Conservation (phyloP, 2,113 vertebrate species). For the Columbina picui region DNA sequence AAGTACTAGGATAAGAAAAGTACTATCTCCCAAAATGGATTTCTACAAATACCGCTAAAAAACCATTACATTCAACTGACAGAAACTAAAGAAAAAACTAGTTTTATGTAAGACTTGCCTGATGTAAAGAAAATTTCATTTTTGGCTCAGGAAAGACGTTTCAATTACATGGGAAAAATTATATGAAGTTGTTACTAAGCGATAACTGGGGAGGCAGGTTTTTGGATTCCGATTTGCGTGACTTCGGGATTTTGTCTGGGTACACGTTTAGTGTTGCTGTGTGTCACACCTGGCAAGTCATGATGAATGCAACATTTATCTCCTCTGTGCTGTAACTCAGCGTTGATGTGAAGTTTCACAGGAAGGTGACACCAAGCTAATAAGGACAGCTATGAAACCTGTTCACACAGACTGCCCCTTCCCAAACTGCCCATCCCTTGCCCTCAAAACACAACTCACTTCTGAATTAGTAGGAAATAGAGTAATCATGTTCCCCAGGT, state of each 20-base stretch:
- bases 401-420: neutral
- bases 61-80: neutral
- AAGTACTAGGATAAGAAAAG: neutral
- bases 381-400: neutral
- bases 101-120: neutral
- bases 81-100: neutral
- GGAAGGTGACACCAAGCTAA: neutral
- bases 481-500: neutral
- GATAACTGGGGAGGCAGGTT: neutral
- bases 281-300: neutral
- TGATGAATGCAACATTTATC: neutral
- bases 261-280: neutral
- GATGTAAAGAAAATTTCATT: neutral
- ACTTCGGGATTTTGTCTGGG: conserved; percentile 2
- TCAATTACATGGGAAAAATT: conserved; percentile 7
- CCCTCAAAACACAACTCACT: neutral
- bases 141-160: conserved; percentile 19
- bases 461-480: neutral
- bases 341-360: neutral
- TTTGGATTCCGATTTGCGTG: neutral
- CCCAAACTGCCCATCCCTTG: accelerated
- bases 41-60: neutral
- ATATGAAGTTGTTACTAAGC: neutral
- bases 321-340: neutral
- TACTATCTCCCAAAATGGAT: neutral